Evolutionary conservation across 2,113 vertebrate species (phyloP).

Genomic region (Syrrhaptes paradoxus): DNA sequence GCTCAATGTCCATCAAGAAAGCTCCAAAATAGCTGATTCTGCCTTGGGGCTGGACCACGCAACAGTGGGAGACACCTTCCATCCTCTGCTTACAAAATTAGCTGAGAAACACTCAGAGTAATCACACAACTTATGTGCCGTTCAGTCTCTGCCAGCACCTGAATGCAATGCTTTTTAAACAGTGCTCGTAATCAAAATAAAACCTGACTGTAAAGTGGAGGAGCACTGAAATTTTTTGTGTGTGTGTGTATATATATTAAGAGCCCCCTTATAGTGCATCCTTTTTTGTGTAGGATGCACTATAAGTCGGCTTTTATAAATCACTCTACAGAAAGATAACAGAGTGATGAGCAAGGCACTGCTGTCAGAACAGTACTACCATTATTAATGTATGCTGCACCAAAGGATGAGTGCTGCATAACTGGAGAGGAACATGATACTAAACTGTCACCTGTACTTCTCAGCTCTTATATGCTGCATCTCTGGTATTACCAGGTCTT

Average conservation of each 20-base stretch:
- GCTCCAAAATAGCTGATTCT: background rate
- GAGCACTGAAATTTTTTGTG: background rate
- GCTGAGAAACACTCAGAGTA: background rate
- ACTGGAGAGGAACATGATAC: background rate
- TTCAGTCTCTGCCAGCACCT: background rate
- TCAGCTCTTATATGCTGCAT: background rate
- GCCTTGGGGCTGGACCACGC: background rate
- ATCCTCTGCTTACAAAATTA: background rate
- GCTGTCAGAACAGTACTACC: background rate
- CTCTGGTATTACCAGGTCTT: background rate
- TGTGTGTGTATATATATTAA: background rate
- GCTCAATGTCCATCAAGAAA: background rate
- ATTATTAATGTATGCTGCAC: background rate
- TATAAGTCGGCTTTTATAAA: background rate
- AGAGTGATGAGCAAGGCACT: background rate
- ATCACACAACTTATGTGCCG: background rate
- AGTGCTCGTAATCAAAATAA: background rate
- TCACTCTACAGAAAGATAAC: background rate
- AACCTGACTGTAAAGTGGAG: background rate
- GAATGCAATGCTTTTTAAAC: background rate
- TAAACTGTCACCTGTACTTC: fast-evolving
- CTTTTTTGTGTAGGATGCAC: background rate
- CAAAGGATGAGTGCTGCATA: background rate
- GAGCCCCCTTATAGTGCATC: background rate
- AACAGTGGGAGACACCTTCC: background rate